phyloP scores from a whole-genome alignment of 2,113 vertebrate genomes.

The Coturnix japonica region DNA sequence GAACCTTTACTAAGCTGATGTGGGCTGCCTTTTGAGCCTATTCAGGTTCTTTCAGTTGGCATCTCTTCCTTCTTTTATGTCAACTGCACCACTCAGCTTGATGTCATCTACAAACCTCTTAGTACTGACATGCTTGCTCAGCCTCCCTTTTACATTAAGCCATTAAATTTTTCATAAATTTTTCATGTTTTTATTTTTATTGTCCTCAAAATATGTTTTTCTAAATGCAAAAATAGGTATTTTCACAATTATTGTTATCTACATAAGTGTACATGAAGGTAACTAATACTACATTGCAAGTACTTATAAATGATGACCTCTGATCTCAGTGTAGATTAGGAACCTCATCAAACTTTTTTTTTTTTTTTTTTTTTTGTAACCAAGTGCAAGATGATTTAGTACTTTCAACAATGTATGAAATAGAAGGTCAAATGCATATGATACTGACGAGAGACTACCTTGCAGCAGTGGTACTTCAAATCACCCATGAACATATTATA shows the following conservation, averaged over 20 bases:
- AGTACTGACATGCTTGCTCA: not conserved
- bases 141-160: not conserved
- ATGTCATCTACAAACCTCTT: not conserved
- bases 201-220: not conserved
- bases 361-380: not conserved
- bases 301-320: not conserved
- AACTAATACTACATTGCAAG: not conserved
- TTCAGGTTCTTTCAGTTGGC: not conserved
- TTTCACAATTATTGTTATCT: not conserved
- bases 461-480: not conserved
- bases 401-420: not conserved
- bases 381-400: not conserved
- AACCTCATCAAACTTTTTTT: not conserved
- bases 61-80: not conserved
- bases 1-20: not conserved
- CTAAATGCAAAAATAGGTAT: not conserved
- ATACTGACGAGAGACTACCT: not conserved
- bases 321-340: not conserved
- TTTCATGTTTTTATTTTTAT: not conserved
- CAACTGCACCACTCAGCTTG: not conserved
- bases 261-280: not conserved
- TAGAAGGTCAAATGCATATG: not conserved
- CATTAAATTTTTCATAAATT: not conserved
- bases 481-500: not conserved
- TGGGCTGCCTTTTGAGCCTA: not conserved